A percentile compares a stretch with the other conserved stretches of the same genome.
phyloP scores from a whole-genome alignment of 2,888 invertebrate species.

The Tortricodes alternella region DNA sequence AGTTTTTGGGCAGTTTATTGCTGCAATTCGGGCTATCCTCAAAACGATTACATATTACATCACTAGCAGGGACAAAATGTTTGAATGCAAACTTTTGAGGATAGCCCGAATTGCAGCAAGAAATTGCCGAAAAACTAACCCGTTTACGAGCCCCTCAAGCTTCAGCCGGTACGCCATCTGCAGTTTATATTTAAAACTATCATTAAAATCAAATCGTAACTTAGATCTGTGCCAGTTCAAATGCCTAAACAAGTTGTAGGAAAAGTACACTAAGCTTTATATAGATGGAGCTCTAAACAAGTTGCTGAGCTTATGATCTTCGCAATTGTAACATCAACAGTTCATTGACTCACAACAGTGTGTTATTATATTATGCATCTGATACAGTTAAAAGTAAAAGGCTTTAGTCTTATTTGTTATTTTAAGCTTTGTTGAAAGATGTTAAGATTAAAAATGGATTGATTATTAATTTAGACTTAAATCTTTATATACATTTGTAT shows the following conservation, averaged over 20 bases:
- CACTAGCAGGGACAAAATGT: too few relatives aligned
- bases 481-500: background rate
- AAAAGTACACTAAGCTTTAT: background rate
- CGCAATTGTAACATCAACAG: background rate
- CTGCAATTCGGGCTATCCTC: too few relatives aligned
- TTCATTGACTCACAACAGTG: background rate
- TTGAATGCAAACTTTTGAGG: too few relatives aligned
- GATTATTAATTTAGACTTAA: background rate
- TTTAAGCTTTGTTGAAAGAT: background rate
- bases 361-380: constrained; percentile 2
- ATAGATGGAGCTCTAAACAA: background rate
- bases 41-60: too few relatives aligned
- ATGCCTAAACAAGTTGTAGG: background rate
- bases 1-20: too few relatives aligned
- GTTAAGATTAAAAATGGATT: background rate
- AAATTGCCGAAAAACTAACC: too few relatives aligned
- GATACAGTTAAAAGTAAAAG: background rate
- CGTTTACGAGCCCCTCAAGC: background rate
- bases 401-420: background rate
- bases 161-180: background rate
- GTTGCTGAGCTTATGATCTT: background rate
- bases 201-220: background rate
- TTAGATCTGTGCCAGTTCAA: background rate
- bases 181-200: background rate
- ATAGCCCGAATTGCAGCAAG: too few relatives aligned